A percentile compares a stretch with the other conserved stretches of the same genome.
phyloP scores from a whole-genome alignment of 2,113 vertebrate genomes.

The Epinephelus fuscoguttatus region DNA sequence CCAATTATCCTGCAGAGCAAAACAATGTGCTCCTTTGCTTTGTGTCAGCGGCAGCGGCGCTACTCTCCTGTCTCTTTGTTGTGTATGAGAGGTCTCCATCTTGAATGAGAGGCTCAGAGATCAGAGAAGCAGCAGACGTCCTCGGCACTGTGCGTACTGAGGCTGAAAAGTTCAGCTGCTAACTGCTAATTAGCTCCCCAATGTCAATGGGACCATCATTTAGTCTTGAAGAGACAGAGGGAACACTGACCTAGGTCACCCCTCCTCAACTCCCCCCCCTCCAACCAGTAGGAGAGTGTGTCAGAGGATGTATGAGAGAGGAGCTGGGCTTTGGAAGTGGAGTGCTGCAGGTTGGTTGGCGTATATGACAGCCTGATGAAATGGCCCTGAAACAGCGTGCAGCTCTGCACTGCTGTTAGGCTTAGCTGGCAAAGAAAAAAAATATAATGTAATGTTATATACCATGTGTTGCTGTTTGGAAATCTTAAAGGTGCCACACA shows the following conservation, averaged over 20 bases:
- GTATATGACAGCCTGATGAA: not conserved
- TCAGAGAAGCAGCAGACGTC: constrained; percentile 55
- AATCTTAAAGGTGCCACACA: not conserved
- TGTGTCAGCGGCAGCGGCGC: constrained; percentile 27
- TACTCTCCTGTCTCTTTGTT: constrained; percentile 32
- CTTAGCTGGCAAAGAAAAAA: not conserved
- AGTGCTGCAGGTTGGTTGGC: constrained; percentile 21
- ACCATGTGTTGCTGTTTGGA: not conserved
- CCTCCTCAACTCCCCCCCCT: not conserved
- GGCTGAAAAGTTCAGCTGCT: constrained; percentile 55
- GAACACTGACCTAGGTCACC: constrained; percentile 55
- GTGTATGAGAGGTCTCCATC: constrained; percentile 52
- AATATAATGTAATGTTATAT: not conserved
- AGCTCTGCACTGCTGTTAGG: not conserved
- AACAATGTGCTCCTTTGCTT: constrained; percentile 50
- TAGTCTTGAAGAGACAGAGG: constrained; percentile 45
- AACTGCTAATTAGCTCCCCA: constrained; percentile 71
- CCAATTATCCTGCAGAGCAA: constrained; percentile 60
- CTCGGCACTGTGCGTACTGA: constrained; percentile 7
- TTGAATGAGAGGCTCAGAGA: constrained; percentile 53
- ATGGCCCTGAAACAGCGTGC: not conserved
- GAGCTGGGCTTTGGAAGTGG: constrained; percentile 10
- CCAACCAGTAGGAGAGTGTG: constrained; percentile 13
- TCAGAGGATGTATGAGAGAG: not conserved
- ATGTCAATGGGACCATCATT: constrained; percentile 55